Evolutionary conservation across 2,888 invertebrate genomes (phyloP), one percentile per base, ranked within the genome.

Genomic region (Brachyopa scutellaris): DNA sequence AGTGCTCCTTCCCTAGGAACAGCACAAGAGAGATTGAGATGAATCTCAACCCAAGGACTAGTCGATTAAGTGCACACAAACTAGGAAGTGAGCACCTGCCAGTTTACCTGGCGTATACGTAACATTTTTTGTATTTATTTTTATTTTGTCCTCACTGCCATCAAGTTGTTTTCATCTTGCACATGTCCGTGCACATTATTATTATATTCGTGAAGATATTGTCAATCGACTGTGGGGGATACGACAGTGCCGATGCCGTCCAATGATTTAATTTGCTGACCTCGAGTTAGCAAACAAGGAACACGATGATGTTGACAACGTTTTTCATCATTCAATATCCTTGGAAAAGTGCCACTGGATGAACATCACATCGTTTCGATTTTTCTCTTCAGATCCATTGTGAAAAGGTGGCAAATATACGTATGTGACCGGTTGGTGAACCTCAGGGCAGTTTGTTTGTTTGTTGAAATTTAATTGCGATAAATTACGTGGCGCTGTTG

Each of bases 211-310:
- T 49, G 70, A 61, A 72, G 66, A 61, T 67, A 67, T 45, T 67
- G 17, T 53, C 66, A 66, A 49, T 51, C 40, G 42, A 33, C 26
- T 15, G 11, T 9, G 26, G 47, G 19, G 40, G 38, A 33, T 29
- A 53, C 45, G 13, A 33, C 19, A 26, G 7, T 19, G 47, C 23
- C 36, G 47, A 49, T 47, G 26, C 38, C 21, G 38, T 53, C 53
- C 55, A 77, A 77, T 70, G 82, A 82, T 76, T 82, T 72, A 82
- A 82, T 82, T 77, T 82, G 82, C 77, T 77, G 70, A 82, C 82
- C 82, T 72, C 77, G 55, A 77, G 55, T 70, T 33, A 57, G 70
- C 59, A 76, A 74, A 80, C 67, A 80, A 47, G 8, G 61, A n/a
- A 61, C 19, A 61, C 67, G 38, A 26, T 73, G 47, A 53, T 49